Evolutionary conservation across 2,113 vertebrate genomes (phyloP).

Genomic region (Dicaeum eximium): DNA sequence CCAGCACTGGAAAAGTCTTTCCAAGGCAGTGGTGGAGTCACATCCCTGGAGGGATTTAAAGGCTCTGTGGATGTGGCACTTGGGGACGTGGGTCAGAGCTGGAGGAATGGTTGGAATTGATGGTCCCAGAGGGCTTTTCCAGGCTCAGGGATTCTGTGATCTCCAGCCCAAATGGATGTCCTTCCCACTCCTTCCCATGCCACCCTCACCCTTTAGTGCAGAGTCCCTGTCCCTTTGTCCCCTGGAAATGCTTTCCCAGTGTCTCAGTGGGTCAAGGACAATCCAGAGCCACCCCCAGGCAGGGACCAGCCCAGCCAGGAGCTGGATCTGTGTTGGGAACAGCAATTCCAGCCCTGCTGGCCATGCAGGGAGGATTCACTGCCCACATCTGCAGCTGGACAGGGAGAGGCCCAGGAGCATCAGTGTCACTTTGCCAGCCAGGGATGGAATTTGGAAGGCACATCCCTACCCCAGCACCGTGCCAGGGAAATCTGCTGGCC

Average conservation of each 20-base stretch:
- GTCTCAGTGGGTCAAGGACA: not conserved
- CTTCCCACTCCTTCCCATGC: not conserved
- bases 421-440: not conserved
- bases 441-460: not conserved
- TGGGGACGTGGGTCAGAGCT: not conserved
- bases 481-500: not conserved
- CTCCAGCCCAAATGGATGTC: not conserved
- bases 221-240: not conserved
- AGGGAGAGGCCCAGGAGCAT: not conserved
- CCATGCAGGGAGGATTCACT: not conserved
- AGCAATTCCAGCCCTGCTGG: not conserved
- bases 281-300: not conserved
- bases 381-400: not conserved
- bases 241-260: not conserved
- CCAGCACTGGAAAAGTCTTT: not conserved
- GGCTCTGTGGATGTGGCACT: not conserved
- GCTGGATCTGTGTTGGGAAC: not conserved
- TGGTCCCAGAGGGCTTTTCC: not conserved
- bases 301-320: not conserved
- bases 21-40: not conserved
- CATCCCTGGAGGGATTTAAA: not conserved
- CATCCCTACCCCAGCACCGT: fast-evolving
- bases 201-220: not conserved
- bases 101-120: not conserved
- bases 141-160: not conserved